Conservation (phyloP, 2,888 invertebrate genomes). For the Diachrysia chrysitis region DNA sequence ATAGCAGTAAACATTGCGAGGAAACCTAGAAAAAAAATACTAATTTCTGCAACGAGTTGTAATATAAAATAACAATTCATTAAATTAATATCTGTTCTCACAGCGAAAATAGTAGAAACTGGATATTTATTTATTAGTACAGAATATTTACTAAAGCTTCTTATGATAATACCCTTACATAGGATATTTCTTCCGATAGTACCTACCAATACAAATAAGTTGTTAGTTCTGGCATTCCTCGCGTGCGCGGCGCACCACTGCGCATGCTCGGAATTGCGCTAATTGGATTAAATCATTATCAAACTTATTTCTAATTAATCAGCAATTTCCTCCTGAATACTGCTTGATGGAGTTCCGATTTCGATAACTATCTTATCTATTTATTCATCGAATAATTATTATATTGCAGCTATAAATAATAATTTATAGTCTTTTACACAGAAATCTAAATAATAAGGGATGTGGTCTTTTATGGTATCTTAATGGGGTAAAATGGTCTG, state of each 20-base stretch:
- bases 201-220: slow-evolving; percentile 26
- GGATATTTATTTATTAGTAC: neutral
- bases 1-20: too few relatives aligned
- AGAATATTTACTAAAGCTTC: neutral
- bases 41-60: too few relatives aligned
- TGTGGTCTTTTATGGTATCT: neutral
- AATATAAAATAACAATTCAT: too few relatives aligned
- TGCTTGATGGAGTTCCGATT: slow-evolving; percentile 24
- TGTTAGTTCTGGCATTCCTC: slow-evolving; percentile 31
- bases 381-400: neutral
- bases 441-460: too few relatives aligned
- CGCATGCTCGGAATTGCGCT: slow-evolving; percentile 47
- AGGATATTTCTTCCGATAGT: slow-evolving; percentile 9
- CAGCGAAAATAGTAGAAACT: too few relatives aligned
- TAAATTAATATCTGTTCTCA: too few relatives aligned
- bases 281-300: slow-evolving; percentile 59
- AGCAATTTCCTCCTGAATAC: slow-evolving; percentile 43
- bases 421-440: too few relatives aligned
- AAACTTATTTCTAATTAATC: slow-evolving; percentile 50
- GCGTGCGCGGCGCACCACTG: slow-evolving; percentile 58
- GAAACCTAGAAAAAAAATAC: too few relatives aligned
- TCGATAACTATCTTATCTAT: slow-evolving; percentile 15
- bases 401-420: neutral
- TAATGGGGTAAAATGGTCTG: neutral
- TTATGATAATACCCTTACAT: neutral